Conservation (phyloP, 2,888 invertebrate genomes). For the Eumerus sabulonum region DNA sequence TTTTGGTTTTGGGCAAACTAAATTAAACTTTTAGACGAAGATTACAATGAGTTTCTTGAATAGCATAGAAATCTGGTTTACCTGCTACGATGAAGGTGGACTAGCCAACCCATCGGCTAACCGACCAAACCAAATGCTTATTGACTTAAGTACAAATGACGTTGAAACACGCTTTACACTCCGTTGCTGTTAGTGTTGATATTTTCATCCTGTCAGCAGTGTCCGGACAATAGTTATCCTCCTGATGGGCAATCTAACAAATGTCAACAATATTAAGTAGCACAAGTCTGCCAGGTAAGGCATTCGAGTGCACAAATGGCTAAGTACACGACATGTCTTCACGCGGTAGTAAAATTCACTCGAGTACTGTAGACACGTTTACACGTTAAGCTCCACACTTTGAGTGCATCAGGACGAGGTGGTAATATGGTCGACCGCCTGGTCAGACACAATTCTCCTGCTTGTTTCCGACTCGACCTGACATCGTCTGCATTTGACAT, state of each 20-base stretch:
- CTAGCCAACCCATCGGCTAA: conserved; percentile 4
- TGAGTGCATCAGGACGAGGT: background rate
- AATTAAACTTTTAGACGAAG: conserved; percentile 56
- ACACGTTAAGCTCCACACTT: conserved; percentile 14
- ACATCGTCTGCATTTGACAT: conserved; percentile 63
- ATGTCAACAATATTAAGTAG: conserved; percentile 64
- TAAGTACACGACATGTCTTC: conserved; percentile 47
- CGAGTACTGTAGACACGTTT: conserved; percentile 11
- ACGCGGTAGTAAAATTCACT: conserved; percentile 37
- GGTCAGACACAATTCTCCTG: conserved; percentile 13
- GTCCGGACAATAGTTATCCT: conserved; percentile 38
- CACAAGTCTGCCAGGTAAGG: conserved; percentile 42
- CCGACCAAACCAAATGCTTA: conserved; percentile 6
- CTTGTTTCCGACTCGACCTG: conserved; percentile 45
- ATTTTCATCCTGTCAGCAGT: conserved; percentile 51
- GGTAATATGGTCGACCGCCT: background rate
- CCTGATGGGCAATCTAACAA: conserved; percentile 60
- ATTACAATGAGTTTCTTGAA: conserved; percentile 54
- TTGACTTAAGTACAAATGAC: conserved; percentile 44
- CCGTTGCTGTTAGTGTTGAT: conserved; percentile 1
- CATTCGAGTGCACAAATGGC: conserved; percentile 39
- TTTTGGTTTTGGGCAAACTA: conserved; percentile 42
- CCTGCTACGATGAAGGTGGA: conserved; percentile 32
- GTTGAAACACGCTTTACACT: background rate
- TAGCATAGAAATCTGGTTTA: conserved; percentile 6